Evolutionary conservation across 2,113 vertebrate genomes (phyloP), one percentile per base, ranked within the genome.

Genomic region (Miniopterus natalensis): DNA sequence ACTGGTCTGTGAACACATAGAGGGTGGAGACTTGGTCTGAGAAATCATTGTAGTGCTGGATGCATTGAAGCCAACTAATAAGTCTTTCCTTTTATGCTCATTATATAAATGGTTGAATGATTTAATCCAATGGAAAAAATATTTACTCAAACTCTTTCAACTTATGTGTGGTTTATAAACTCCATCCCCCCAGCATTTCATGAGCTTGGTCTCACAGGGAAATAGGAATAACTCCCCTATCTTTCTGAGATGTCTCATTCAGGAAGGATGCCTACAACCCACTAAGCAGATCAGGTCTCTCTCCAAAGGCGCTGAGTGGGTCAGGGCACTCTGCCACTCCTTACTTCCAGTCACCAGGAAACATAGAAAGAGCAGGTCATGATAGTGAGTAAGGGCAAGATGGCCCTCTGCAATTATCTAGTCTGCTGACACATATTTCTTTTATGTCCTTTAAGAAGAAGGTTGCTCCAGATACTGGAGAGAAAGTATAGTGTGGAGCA

Each of bases 341-440:
- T 42, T 73, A 59, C 40, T 84, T 88, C 40, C 27, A 51, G n/a
- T 84, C 36, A 57, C 68, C 47, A 71, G n/a, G 84, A 88, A 95
- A 36, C 18, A 29, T 0, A 63, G 74, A 53, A 70, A 47, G 29
- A 31, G 23, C 21, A 84, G 18, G 55, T n/a, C 42, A n/a, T 25
- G 31, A n/a, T 8, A 59, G 12, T 88, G 13, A 95, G 27, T 49
- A 65, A 84, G 57, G 74, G 23, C 15, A 68, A n/a, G 49, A 20
- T 27, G 21, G 42, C 55, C 40, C 40, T 21, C 49, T 84, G 55
- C 55, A 77, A 8, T 49, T 45, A 21, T 31, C 74, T 55, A 40
- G 15, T 6, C 36, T 57, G n/a, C 45, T 20, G 2, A 71, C 61
- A 75, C 20, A 53, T 4, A 45, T 66, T 71, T 86, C 8, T 23